Evolutionary conservation across 2,888 invertebrate genomes (phyloP).

Genomic region (Magallana nippona): DNA sequence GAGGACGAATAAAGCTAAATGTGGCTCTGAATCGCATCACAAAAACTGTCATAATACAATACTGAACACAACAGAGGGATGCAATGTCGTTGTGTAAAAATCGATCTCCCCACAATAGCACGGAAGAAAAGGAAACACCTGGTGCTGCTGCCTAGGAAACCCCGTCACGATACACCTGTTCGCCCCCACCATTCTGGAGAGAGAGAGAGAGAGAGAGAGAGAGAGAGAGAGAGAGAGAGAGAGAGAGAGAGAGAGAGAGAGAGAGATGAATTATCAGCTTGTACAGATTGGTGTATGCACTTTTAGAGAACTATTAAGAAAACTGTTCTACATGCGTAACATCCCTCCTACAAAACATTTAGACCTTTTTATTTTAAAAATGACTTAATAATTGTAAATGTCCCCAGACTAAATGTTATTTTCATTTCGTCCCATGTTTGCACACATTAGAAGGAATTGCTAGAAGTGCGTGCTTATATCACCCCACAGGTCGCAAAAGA

Average conservation of each 20-base stretch:
- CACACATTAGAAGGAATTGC: neutral
- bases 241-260: too few species aligned
- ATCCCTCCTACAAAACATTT: too few species aligned
- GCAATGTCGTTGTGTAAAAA: neutral
- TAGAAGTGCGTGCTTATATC: neutral
- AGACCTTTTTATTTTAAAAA: neutral
- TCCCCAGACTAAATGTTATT: neutral
- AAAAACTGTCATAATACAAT: neutral
- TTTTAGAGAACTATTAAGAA: too few species aligned
- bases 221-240: too few species aligned
- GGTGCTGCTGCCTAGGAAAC: conserved; percentile 17
- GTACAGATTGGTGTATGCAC: too few species aligned
- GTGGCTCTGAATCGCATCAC: neutral
- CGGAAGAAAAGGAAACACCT: conserved; percentile 17
- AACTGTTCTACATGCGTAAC: too few species aligned
- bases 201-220: too few species aligned
- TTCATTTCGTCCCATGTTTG: neutral
- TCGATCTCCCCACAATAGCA: neutral
- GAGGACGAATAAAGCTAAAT: neutral
- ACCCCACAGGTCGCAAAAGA: conserved; percentile 25
- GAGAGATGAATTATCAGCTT: too few species aligned
- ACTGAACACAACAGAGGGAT: neutral
- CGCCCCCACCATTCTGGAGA: neutral
- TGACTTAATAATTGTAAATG: neutral
- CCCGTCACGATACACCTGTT: neutral